phyloP scores from a whole-genome alignment of 2,888 invertebrate genomes.

The Beris chalybata region DNA sequence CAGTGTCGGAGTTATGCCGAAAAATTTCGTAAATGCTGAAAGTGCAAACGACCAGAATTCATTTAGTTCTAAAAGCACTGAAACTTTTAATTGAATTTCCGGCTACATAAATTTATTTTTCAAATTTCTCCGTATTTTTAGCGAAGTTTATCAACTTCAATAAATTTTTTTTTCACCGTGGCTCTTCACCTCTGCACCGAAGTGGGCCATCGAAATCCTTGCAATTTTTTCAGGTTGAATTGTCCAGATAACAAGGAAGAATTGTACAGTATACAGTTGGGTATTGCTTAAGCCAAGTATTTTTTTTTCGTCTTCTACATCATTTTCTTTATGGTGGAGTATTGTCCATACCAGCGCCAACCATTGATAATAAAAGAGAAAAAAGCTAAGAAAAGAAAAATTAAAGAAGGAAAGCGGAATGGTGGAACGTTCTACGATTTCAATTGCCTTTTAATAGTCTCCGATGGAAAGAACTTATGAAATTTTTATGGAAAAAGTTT shows the following conservation, averaged over 20 bases:
- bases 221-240: too few relatives aligned
- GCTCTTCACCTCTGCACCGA: too few relatives aligned
- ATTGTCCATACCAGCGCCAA: not conserved
- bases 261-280: too few relatives aligned
- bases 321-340: not conserved
- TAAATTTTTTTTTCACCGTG: too few relatives aligned
- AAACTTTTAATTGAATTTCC: constrained; percentile 18
- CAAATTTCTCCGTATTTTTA: too few relatives aligned
- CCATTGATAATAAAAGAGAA: not conserved
- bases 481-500: constrained; percentile 34
- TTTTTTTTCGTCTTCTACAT: too few relatives aligned
- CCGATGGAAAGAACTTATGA: constrained; percentile 30
- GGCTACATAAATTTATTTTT: too few relatives aligned
- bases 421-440: constrained; percentile 25
- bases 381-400: constrained; percentile 27
- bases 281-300: too few relatives aligned
- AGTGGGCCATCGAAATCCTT: too few relatives aligned
- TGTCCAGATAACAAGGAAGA: too few relatives aligned
- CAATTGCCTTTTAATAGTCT: constrained; percentile 34
- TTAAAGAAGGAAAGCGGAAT: constrained; percentile 26
- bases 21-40: not conserved
- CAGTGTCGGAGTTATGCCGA: constrained; percentile 13
- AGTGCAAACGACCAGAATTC: constrained; percentile 9
- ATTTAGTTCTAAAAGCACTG: constrained; percentile 13
- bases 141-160: too few relatives aligned